Percentiles rank a stretch among this genome's conserved stretches.
These are phyloP conservation scores for Drosophila heteroneura DNA, from an alignment of 2,888 invertebrate species.

Conservation along the genomic window DNA sequence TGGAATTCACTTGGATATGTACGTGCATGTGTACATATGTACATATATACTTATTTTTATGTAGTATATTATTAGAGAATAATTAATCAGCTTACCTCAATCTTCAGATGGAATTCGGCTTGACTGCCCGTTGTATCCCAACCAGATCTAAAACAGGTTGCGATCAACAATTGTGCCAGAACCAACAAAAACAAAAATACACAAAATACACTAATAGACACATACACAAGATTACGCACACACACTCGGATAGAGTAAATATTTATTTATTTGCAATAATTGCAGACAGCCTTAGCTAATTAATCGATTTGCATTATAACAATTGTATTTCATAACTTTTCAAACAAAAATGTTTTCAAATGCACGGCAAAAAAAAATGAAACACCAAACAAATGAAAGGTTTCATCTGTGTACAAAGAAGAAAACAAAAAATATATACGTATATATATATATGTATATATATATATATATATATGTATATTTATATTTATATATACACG, in stretches of 20 bases:
- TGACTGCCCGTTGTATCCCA: constrained; percentile 26
- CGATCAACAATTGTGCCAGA: constrained; percentile 30
- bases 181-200: constrained; percentile 6
- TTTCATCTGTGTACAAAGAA: constrained; percentile 11
- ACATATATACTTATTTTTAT: neutral
- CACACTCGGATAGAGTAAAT: constrained; percentile 21
- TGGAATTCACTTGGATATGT: constrained; percentile 1
- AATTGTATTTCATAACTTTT: constrained; percentile 53
- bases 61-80: constrained; percentile 22
- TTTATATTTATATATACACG: neutral
- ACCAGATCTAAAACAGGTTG: constrained; percentile 53
- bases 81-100: constrained; percentile 60
- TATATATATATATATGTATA: neutral
- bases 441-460: neutral
- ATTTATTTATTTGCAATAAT: constrained; percentile 31
- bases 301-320: constrained; percentile 49
- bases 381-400: constrained; percentile 24
- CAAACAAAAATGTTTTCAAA: constrained; percentile 26
- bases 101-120: constrained; percentile 38
- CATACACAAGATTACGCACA: neutral
- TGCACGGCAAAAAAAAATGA: constrained; percentile 14
- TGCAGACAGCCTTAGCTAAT: constrained; percentile 30
- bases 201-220: constrained; percentile 11
- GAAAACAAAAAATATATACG: constrained; percentile 4
- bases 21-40: neutral